Evolutionary conservation across 2,888 invertebrate species (phyloP).

Genomic region (Crossocerus cetratus): DNA sequence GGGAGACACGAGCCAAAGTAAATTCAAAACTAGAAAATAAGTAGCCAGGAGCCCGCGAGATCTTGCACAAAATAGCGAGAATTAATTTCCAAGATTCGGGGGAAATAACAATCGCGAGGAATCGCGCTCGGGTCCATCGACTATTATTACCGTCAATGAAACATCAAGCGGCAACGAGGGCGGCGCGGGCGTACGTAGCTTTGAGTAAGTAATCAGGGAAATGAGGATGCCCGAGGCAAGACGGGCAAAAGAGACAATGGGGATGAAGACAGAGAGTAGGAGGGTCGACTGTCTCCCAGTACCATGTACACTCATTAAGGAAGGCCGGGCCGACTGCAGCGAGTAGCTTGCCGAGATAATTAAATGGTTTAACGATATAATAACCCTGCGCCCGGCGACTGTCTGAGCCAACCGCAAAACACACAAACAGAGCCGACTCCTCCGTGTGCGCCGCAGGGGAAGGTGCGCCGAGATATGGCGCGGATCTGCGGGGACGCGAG

Average conservation of each 20-base stretch:
- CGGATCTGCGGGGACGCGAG: slow-evolving; percentile 28
- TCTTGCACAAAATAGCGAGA: slow-evolving; percentile 13
- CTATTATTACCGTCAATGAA: too few relatives aligned
- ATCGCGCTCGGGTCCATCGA: too few relatives aligned
- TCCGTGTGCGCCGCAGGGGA: neutral
- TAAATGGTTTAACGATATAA: slow-evolving; percentile 77
- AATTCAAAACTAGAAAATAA: slow-evolving; percentile 58
- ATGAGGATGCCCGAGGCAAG: slow-evolving; percentile 70
- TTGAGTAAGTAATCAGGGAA: neutral
- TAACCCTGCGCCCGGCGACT: slow-evolving; percentile 71
- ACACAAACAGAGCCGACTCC: slow-evolving; percentile 44
- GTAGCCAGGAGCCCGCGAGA: slow-evolving; percentile 45
- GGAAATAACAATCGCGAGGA: neutral
- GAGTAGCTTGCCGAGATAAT: slow-evolving; percentile 76
- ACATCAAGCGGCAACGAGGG: too few relatives aligned
- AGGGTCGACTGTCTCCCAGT: slow-evolving; percentile 13
- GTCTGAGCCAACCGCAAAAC: slow-evolving; percentile 59
- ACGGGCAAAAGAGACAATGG: slow-evolving; percentile 11
- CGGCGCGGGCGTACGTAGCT: too few relatives aligned
- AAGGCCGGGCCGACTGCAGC: slow-evolving; percentile 69
- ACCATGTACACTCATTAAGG: slow-evolving; percentile 68
- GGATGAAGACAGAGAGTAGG: slow-evolving; percentile 6
- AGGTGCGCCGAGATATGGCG: slow-evolving; percentile 10
- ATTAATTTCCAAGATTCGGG: slow-evolving; percentile 47
- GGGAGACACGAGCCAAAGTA: slow-evolving; percentile 16